Percentiles rank a stretch among this genome's conserved stretches.
These are phyloP conservation scores for Cynocephalus volans DNA, from an alignment of 2,113 vertebrate species.

Conservation along the genomic window DNA sequence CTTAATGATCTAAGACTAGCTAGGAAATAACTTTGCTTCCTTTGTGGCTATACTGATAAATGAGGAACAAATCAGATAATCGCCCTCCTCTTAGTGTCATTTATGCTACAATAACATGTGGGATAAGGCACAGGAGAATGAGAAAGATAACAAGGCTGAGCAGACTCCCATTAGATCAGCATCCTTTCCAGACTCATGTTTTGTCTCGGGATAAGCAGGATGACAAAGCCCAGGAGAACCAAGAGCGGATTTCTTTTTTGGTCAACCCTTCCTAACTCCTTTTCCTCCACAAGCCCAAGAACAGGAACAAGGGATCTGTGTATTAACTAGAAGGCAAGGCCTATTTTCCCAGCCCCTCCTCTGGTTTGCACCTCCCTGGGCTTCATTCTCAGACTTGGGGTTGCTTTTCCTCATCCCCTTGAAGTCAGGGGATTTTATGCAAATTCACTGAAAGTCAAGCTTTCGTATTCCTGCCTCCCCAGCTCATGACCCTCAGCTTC, in stretches of 20 bases:
- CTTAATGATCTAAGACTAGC: not conserved
- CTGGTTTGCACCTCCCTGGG: not conserved
- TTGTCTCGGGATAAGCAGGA: not conserved
- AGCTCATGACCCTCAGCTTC: not conserved
- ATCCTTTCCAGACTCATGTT: not conserved
- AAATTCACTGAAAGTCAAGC: not conserved
- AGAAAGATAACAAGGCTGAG: not conserved
- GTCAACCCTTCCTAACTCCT: not conserved
- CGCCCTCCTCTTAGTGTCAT: not conserved
- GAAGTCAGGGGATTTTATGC: not conserved
- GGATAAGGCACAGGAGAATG: not conserved
- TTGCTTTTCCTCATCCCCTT: not conserved
- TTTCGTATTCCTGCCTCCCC: not conserved
- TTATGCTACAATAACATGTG: not conserved
- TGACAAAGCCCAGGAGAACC: not conserved
- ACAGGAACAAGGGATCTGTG: not conserved
- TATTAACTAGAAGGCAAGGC: not conserved
- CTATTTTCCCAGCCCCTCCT: not conserved
- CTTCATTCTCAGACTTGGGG: not conserved
- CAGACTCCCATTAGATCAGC: not conserved
- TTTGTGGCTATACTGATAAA: not conserved
- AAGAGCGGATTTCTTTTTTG: not conserved
- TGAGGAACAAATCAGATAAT: not conserved
- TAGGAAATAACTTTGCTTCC: not conserved
- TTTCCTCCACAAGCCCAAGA: not conserved